Evolutionary conservation across 2,113 vertebrate genomes (phyloP), one percentile per base, ranked within the genome.

Genomic region (Tiliqua scincoides): DNA sequence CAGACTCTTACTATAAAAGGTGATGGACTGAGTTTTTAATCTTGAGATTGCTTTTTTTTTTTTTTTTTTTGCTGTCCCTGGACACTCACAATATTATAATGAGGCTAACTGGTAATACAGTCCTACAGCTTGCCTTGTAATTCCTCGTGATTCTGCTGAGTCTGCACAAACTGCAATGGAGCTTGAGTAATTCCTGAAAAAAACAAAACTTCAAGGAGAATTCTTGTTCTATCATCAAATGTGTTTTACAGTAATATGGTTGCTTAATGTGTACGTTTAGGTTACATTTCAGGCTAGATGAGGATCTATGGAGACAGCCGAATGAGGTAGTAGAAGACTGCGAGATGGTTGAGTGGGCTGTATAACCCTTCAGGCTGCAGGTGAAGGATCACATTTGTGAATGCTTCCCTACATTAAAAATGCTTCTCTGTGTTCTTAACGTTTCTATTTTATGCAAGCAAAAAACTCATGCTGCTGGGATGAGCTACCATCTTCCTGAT

Each of bases 1-100:
- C 85, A 40, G 6, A 76, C 3, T 80, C n/a, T 4, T 75, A 9
- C 59, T 88, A 84, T 85, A 91, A 92, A 91, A 91, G 40, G 73
- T 5, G 59, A 82, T 84, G 86, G 88, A 43, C 61, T 88, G 83
- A 88, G 70, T 75, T 68, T 91, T 91, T 84, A 54, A 78, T 89
- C 77, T 90, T 83, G 35, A 87, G 91, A 72, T 78, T 85, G 32
- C 70, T 75, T 57, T 59, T 83, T 23, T 74, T 32, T 3, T 43
- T 62, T 76, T 25, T 17, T 17, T 59, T 65, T 65, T 65, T 37
- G 54, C 82, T 62, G 14, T 27, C 27, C 85, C 27, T 40, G 72
- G 27, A 40, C 25, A 87, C 23, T 71, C 86, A 35, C 77, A 71
- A 21, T n/a, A 75, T 79, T 87, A 68, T 68, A 87, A 43, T 40